phyloP scores from a whole-genome alignment of 2,797 vertebrate species.

The Hirundo rustica region DNA sequence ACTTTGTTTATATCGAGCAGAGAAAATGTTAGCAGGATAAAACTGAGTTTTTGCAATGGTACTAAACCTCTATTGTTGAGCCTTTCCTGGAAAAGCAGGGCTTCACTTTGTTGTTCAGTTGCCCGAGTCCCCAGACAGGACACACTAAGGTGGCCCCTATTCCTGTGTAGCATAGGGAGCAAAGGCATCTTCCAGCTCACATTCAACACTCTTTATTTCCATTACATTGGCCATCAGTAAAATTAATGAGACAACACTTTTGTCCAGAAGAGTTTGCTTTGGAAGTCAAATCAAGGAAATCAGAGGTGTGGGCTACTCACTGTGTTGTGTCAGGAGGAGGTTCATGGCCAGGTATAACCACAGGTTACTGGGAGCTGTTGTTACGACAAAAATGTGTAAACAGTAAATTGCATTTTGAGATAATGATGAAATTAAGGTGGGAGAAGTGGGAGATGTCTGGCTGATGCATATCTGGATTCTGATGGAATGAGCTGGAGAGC shows the following conservation, averaged over 20 bases:
- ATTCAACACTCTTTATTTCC: not conserved
- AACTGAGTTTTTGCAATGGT: not conserved
- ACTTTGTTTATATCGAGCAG: not conserved
- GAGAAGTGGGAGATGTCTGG: not conserved
- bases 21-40: not conserved
- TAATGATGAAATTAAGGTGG: not conserved
- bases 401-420: not conserved
- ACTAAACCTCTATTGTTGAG: not conserved
- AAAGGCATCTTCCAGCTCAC: not conserved
- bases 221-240: not conserved
- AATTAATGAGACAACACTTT: not conserved
- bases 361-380: not conserved
- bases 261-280: not conserved
- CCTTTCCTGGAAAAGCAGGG: not conserved
- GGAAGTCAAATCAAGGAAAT: not conserved
- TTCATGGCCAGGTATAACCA: not conserved
- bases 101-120: not conserved
- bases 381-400: not conserved
- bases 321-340: not conserved
- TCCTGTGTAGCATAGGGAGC: fast-evolving
- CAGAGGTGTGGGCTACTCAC: not conserved
- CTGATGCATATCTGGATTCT: not conserved
- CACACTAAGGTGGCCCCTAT: not conserved
- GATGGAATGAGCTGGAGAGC: not conserved
- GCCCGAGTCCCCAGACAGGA: not conserved